Conservation (phyloP, 1,140 invertebrate species). For the Drosophila neocordata region DNA sequence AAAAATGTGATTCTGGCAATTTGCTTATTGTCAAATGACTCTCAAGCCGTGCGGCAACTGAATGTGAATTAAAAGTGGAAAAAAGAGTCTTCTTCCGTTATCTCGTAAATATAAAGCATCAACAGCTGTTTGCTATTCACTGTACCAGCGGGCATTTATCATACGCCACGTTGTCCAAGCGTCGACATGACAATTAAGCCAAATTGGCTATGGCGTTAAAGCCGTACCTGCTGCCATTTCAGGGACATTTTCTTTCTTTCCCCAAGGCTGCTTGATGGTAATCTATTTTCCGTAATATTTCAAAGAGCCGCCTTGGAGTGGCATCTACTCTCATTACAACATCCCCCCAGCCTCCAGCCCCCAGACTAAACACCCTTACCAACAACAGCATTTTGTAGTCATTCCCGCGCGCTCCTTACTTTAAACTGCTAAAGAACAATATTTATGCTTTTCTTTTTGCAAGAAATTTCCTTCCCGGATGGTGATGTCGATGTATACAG, state of each 20-base stretch:
- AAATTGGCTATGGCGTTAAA: conserved; percentile 49
- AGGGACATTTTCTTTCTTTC: conserved; percentile 1
- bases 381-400: neutral
- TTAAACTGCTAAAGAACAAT: conserved; percentile 24
- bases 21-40: conserved; percentile 39
- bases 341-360: conserved; percentile 1
- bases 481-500: neutral
- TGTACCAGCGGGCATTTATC: conserved; percentile 39
- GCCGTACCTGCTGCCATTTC: conserved; percentile 1
- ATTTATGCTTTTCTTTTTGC: conserved; percentile 32
- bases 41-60: conserved; percentile 37
- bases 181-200: conserved; percentile 69
- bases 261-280: conserved; percentile 22
- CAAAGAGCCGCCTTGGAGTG: conserved; percentile 40
- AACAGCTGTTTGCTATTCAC: conserved; percentile 43
- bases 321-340: conserved; percentile 23
- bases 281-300: conserved; percentile 49
- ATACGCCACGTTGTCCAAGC: conserved; percentile 57
- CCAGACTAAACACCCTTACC: neutral
- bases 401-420: neutral
- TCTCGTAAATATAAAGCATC: conserved; percentile 46
- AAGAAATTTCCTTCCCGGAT: conserved; percentile 36
- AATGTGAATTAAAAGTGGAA: neutral
- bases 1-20: conserved; percentile 37
- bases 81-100: conserved; percentile 10